phyloP scores from a whole-genome alignment of 2,113 vertebrate species.

The Thunnus thynnus region DNA sequence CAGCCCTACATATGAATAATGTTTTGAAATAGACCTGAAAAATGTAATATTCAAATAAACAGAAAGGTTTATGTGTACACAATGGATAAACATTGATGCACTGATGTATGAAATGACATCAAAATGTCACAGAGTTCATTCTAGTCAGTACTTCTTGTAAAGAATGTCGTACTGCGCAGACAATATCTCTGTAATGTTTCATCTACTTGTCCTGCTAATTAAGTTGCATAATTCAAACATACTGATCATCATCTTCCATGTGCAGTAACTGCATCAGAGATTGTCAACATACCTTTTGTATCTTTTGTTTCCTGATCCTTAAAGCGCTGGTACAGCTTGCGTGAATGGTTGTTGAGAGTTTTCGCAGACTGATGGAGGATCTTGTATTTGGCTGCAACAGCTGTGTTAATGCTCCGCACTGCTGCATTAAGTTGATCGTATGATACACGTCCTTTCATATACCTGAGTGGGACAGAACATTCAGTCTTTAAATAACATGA shows the following conservation, averaged over 20 bases:
- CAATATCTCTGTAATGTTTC: too few species aligned
- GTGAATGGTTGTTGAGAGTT: constrained; percentile 74
- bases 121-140: neutral
- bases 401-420: constrained; percentile 87
- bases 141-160: neutral
- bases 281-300: constrained; percentile 87
- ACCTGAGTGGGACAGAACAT: constrained; percentile 78
- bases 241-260: too few species aligned
- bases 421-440: constrained; percentile 89
- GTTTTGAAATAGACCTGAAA: too few species aligned
- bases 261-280: neutral
- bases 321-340: constrained; percentile 88
- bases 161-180: too few species aligned
- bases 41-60: too few species aligned
- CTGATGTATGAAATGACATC: too few species aligned
- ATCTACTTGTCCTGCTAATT: neutral
- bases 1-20: too few species aligned
- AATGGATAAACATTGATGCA: too few species aligned
- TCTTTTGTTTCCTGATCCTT: constrained; percentile 90
- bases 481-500: neutral
- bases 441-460: constrained; percentile 90
- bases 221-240: neutral
- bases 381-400: constrained; percentile 88
- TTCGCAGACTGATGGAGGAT: constrained; percentile 87
- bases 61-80: neutral